Base-by-base conservation (phyloP, 2,797 vertebrate genomes). In the Malacoctenus gilli region DNA sequence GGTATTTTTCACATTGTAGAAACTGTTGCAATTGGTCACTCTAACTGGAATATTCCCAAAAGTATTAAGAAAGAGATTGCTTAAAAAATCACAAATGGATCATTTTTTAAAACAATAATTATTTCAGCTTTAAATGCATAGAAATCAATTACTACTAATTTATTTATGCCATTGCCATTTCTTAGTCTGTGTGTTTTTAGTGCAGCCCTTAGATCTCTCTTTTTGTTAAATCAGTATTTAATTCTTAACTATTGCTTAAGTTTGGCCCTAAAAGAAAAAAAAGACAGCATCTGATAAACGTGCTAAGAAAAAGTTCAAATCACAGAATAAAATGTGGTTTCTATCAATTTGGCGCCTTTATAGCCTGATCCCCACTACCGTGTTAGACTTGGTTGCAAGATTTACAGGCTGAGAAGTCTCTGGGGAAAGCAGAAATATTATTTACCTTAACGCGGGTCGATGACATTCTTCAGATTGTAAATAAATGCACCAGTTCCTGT, bases 31-130 rank as follows among this genome's bases (percentile, higher is more conserved):
- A 16, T 14, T 16, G 25, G 40, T 39, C 49, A 15, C 25, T 38
- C 20, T 18, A 7, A 8, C 13, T 15, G 50, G 23, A 51, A 21
- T 15, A 4, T 44, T 49, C 40, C 21, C 9, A 65, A n/a, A 49
- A 13, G 23, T 46, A 37, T 54, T 59, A 5, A 39, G 12, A 31
- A 30, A 39, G 7, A 4, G 38, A 38, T 28, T 5, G 18, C 42
- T 3, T 20, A 50, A 13, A 3, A 53, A 54, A 61, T 16, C 9
- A 2, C 4, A 30, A 51, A 31, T 61, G 16, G 60, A 37, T 5
- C 13, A 39, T 48, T 59, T 54, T 42, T 2, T 44, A 3, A 8
- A 4, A 44, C 5, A 1, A 23, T 60, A 6, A 57, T 60, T 60
- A 52, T 44, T 61, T 42, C 0, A 0, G 20, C 38, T 62, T 35